Base-by-base conservation (phyloP, 2,113 vertebrate species). In the Strix uralensis region DNA sequence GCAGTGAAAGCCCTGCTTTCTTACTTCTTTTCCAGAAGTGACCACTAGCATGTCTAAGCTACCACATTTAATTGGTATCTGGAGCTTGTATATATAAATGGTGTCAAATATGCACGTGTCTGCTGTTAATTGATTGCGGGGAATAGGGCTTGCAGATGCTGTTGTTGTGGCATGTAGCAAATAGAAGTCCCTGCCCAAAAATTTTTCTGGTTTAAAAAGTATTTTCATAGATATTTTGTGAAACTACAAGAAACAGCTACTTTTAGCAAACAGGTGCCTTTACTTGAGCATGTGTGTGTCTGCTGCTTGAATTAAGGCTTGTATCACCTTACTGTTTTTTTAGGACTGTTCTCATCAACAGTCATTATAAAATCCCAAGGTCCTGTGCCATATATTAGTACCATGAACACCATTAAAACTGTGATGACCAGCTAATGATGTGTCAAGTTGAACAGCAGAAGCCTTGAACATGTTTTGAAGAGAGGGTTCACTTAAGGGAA, bases 141-240 rank as follows among this genome's bases (percentile, higher is more conserved):
- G 13, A 78, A 32, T 10, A 54, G 10, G 20, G 29, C 18, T 63
- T 80, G 20, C 47, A 44, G 34, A n/a, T 40, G 29, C 27, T 84
- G 11, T 23, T 57, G 11, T 51, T 42, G 62, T 46, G 70, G 27
- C 23, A 72, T 0, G 0, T 42, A 54, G 40, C 22, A 61, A 71
- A 86, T 88, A 32, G 5, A 78, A 81, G 15, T n/a, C 16, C 5
- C 69, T 65, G 21, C 15, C 19, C 15, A 0, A 34, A 54, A 72
- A 46, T 81, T 36, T n/a, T 54, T 65, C 34, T 84, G 3, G 5
- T 75, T 90, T 80, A 21, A 69, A 63, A 91, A 36, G 5, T 20
- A 52, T 74, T 67, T 90, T 65, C 13, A 20, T 36, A 18, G 2
- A 11, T 57, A 13, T 36, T 91, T 75, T 72, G 29, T 79, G 71